Conservation (phyloP, 2,113 vertebrate species). For the Atherinomorus stipes region DNA sequence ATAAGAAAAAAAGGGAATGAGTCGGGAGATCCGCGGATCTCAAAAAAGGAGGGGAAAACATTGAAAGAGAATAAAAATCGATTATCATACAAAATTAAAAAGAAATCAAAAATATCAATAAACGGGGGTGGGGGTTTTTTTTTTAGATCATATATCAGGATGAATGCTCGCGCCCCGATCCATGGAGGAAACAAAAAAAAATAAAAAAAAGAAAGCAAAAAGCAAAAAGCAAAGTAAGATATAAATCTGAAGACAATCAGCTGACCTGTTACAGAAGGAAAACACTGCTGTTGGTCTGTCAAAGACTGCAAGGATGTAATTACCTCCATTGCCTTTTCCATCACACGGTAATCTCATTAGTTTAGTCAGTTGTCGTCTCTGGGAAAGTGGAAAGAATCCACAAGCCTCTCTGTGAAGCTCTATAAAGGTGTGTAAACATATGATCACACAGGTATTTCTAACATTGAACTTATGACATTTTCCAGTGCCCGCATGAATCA, state of each 20-base stretch:
- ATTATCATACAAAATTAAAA: too few relatives aligned
- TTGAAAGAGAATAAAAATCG: too few relatives aligned
- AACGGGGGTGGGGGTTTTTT: too few relatives aligned
- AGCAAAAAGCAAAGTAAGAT: too few relatives aligned
- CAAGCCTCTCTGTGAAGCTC: background rate
- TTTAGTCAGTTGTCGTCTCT: background rate
- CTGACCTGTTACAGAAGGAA: constrained; percentile 46
- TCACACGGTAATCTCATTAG: constrained; percentile 50
- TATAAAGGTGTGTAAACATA: background rate
- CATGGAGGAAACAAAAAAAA: too few relatives aligned
- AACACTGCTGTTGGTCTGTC: constrained; percentile 48
- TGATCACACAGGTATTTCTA: constrained; percentile 29
- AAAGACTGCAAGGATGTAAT: constrained; percentile 53
- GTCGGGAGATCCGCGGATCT: too few relatives aligned
- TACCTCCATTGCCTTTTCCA: constrained; percentile 32
- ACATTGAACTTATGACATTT: background rate
- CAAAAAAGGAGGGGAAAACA: too few relatives aligned
- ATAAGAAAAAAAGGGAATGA: too few relatives aligned
- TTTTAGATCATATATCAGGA: too few relatives aligned
- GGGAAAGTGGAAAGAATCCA: constrained; percentile 22
- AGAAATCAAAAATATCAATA: too few relatives aligned
- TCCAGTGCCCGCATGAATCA: constrained; percentile 33
- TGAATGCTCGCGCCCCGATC: too few relatives aligned
- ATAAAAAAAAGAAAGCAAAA: too few relatives aligned
- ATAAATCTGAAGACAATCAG: constrained; percentile 55